Conservation (phyloP, 1,140 invertebrate genomes). For the Chlorops oryzae region DNA sequence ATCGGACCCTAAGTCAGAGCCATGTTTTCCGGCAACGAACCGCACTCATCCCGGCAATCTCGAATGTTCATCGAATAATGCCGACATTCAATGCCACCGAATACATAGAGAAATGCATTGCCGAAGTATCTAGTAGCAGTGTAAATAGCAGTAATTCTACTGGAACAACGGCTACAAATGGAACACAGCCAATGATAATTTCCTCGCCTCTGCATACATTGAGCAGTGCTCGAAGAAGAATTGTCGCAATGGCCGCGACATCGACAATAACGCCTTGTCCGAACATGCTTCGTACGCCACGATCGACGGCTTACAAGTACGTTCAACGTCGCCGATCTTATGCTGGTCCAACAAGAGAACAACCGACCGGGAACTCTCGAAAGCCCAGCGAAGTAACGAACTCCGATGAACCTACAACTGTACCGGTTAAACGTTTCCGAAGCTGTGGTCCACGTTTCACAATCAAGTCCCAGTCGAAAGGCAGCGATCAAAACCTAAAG, state of each 20-base stretch:
- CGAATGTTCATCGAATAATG: conserved; percentile 37
- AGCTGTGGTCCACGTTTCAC: conserved; percentile 36
- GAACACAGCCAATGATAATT: neutral
- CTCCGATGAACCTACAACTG: neutral
- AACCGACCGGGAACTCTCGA: no score
- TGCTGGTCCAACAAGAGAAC: no score
- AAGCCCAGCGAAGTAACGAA: conserved; percentile 6
- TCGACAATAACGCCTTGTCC: conserved; percentile 19
- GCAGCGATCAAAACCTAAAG: conserved; percentile 33
- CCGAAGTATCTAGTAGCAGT: conserved; percentile 32
- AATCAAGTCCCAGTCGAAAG: neutral
- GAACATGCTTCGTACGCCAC: conserved; percentile 22
- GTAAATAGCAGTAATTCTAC: conserved; percentile 36
- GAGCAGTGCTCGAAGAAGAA: conserved; percentile 11
- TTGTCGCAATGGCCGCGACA: conserved; percentile 4
- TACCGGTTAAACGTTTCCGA: conserved; percentile 34
- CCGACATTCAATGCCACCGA: conserved; percentile 45
- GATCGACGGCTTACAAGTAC: no score
- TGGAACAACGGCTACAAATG: neutral
- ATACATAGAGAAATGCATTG: conserved; percentile 41
- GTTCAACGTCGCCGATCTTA: no score
- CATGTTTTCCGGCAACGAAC: conserved; percentile 34
- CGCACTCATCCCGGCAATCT: conserved; percentile 28
- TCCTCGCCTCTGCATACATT: neutral
- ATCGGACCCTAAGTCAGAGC: conserved; percentile 31